These are phyloP conservation scores for Chiroxiphia lanceolata DNA, from an alignment of 2,797 vertebrate genomes.

Conservation along the genomic window DNA sequence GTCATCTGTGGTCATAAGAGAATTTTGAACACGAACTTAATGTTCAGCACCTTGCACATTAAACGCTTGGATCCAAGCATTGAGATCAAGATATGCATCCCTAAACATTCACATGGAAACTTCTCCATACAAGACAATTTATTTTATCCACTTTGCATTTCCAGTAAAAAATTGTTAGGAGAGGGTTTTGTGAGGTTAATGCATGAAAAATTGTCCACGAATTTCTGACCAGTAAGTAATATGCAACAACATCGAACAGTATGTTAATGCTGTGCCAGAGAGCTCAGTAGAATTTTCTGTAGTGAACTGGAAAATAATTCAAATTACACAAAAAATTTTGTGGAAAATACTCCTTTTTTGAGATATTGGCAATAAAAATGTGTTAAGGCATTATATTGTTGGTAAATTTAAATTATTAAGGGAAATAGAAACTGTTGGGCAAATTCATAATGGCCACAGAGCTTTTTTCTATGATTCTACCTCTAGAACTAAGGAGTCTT, in stretches of 20 bases:
- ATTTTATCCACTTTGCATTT: neutral
- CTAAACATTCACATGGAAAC: neutral
- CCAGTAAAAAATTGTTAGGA: neutral
- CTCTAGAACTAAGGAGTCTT: neutral
- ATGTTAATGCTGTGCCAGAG: neutral
- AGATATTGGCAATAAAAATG: neutral
- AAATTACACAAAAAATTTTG: neutral
- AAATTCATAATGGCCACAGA: neutral
- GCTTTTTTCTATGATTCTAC: neutral
- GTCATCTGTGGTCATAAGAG: neutral
- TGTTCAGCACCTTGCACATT: neutral
- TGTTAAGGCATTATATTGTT: rapidly evolving
- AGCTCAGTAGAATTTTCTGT: neutral
- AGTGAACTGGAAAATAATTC: neutral
- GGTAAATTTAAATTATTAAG: neutral
- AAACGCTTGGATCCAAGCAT: neutral
- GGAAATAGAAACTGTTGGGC: neutral
- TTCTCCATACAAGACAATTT: neutral
- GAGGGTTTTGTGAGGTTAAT: neutral
- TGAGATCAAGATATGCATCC: neutral
- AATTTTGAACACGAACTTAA: neutral
- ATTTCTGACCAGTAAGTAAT: neutral
- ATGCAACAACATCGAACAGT: neutral
- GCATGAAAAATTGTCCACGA: neutral
- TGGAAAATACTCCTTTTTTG: neutral